Percentiles rank a stretch among this genome's conserved stretches.
phyloP scores from a whole-genome alignment of 2,888 invertebrate genomes.

The Tillus elongatus region DNA sequence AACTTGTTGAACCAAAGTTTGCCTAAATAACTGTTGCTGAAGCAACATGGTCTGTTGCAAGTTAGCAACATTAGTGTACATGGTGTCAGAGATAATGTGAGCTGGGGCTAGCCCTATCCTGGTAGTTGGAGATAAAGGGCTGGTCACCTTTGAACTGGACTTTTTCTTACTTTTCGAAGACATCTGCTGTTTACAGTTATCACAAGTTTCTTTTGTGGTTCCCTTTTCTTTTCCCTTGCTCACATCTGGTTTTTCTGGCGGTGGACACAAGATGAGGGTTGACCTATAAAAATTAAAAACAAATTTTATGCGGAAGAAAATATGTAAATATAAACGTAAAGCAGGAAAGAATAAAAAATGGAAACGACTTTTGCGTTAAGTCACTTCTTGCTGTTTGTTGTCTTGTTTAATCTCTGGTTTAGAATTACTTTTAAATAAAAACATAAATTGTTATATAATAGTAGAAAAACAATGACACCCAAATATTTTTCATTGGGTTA shows the following conservation, averaged over 20 bases:
- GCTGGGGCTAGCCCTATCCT: conserved; percentile 25
- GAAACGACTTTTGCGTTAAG: no score
- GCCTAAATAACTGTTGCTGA: conserved; percentile 56
- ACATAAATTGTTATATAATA: no score
- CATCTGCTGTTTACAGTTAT: conserved; percentile 27
- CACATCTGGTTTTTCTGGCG: conserved; percentile 26
- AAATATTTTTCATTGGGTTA: no score
- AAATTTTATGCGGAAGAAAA: no score
- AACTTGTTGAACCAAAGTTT: conserved; percentile 42
- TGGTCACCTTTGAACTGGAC: conserved; percentile 27
- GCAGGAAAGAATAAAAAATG: no score
- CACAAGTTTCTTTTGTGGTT: conserved; percentile 25
- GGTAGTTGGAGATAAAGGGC: conserved; percentile 31
- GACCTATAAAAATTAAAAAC: no score
- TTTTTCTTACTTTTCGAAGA: conserved; percentile 30
- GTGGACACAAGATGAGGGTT: conserved; percentile 32
- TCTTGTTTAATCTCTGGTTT: no score
- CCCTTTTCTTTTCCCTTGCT: conserved; percentile 23
- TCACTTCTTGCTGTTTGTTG: no score
- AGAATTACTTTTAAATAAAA: no score
- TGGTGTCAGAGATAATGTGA: conserved; percentile 48
- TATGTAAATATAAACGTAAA: no score
- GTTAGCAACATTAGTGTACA: conserved; percentile 63
- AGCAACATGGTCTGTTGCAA: conserved; percentile 59
- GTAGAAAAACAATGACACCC: no score